These are phyloP conservation scores for Tetragnatha versicolor DNA, from an alignment of 1,140 invertebrate species.

Conservation along the genomic window DNA sequence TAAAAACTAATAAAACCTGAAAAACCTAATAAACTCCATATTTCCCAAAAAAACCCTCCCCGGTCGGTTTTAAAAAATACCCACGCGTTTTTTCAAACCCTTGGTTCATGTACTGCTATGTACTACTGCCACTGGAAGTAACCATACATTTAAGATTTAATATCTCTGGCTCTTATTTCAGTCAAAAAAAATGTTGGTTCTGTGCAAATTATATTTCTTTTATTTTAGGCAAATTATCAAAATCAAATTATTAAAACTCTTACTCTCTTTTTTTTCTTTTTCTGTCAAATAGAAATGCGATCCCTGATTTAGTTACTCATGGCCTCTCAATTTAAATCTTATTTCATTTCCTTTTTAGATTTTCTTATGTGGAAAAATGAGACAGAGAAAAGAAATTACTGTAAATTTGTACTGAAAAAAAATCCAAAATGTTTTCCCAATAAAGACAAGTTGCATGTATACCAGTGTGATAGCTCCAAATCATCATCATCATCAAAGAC, in stretches of 20 bases:
- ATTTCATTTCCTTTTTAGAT: slow-evolving; percentile 11
- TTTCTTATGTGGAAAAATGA: slow-evolving; percentile 37
- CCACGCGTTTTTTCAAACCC: too few relatives aligned
- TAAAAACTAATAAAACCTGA: too few relatives aligned
- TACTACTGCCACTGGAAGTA: too few relatives aligned
- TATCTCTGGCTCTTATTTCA: background rate
- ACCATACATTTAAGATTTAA: too few relatives aligned
- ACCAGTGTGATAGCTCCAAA: slow-evolving; percentile 32
- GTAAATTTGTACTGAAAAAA: slow-evolving; percentile 5
- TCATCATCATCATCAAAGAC: too few relatives aligned
- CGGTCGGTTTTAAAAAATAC: too few relatives aligned
- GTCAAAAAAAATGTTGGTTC: background rate
- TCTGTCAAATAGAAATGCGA: background rate
- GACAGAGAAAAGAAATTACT: slow-evolving; percentile 1
- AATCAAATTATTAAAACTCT: background rate
- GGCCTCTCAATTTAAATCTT: background rate
- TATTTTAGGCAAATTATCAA: background rate
- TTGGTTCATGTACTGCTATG: too few relatives aligned
- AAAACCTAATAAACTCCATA: too few relatives aligned
- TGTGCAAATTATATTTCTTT: background rate
- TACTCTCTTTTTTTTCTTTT: background rate
- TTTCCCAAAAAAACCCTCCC: too few relatives aligned
- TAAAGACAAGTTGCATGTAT: slow-evolving; percentile 22
- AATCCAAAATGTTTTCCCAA: background rate
- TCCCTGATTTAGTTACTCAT: background rate